Evolutionary conservation across 2,113 vertebrate genomes (phyloP).

Genomic region (Proteles cristata): DNA sequence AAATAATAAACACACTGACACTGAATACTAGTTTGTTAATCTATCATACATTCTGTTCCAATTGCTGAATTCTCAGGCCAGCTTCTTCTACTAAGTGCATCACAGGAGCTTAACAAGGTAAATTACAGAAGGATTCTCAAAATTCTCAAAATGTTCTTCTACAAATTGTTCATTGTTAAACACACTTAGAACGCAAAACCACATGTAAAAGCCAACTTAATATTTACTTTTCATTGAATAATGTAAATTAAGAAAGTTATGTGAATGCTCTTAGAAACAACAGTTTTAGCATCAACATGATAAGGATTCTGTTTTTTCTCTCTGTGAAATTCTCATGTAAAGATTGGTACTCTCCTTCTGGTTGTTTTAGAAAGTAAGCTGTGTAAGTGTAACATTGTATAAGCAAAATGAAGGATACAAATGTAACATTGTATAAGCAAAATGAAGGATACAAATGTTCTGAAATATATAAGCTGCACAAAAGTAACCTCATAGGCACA

Average conservation of each 20-base stretch:
- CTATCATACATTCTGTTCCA: background rate
- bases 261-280: background rate
- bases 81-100: background rate
- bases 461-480: background rate
- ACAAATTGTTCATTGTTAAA: background rate
- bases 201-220: background rate
- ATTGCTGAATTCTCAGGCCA: background rate
- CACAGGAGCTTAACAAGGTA: background rate
- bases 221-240: conserved; percentile 27
- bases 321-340: conserved; percentile 21
- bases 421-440: conserved; percentile 50
- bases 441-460: conserved; percentile 69
- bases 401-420: conserved; percentile 69
- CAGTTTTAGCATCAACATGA: background rate
- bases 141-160: background rate
- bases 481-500: conserved; percentile 65
- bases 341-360: conserved; percentile 3
- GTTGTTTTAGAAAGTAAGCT: conserved; percentile 45
- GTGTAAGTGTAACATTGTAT: conserved; percentile 49
- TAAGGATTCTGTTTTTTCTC: conserved; percentile 55
- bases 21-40: background rate
- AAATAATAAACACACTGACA: conserved; percentile 13
- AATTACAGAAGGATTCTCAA: background rate
- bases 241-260: conserved; percentile 31
- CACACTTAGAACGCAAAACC: background rate